Conservation (phyloP, 2,888 invertebrate genomes). For the Entomobrya proxima region DNA sequence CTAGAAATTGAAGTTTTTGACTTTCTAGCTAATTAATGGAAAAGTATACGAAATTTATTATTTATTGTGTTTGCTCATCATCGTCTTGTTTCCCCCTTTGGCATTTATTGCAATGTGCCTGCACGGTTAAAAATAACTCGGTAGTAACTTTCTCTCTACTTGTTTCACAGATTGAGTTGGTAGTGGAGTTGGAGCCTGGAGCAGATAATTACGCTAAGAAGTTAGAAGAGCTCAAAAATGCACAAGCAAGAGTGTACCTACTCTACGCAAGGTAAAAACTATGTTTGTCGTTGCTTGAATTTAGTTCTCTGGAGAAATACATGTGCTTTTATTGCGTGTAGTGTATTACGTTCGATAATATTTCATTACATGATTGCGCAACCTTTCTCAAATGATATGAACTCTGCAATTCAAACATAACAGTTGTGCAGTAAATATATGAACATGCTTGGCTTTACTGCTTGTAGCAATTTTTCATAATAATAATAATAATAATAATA, state of each 20-base stretch:
- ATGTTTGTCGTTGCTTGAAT: not conserved
- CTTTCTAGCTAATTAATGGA: constrained; percentile 8
- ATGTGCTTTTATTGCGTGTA: no score
- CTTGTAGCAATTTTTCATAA: no score
- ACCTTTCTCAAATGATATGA: no score
- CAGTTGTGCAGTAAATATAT: no score
- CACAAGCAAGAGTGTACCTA: constrained; percentile 93
- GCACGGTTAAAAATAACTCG: not conserved
- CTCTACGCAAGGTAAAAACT: constrained; percentile 90
- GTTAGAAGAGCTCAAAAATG: constrained; percentile 87
- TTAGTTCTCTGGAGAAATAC: no score
- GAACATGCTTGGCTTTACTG: no score
- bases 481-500: no score
- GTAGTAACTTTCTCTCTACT: not conserved
- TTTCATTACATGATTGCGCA: no score
- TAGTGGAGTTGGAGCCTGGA: constrained; percentile 95
- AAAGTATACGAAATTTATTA: not conserved
- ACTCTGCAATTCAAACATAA: no score
- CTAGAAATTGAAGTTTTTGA: not conserved
- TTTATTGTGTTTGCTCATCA: not conserved
- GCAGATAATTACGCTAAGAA: constrained; percentile 89
- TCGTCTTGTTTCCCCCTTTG: not conserved
- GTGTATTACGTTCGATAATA: no score
- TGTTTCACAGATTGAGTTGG: constrained; percentile 86
- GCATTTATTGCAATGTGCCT: not conserved